A percentile compares a stretch with the other conserved stretches of the same genome.
Conservation (phyloP, 2,888 invertebrate genomes). For the Autographa gamma region DNA sequence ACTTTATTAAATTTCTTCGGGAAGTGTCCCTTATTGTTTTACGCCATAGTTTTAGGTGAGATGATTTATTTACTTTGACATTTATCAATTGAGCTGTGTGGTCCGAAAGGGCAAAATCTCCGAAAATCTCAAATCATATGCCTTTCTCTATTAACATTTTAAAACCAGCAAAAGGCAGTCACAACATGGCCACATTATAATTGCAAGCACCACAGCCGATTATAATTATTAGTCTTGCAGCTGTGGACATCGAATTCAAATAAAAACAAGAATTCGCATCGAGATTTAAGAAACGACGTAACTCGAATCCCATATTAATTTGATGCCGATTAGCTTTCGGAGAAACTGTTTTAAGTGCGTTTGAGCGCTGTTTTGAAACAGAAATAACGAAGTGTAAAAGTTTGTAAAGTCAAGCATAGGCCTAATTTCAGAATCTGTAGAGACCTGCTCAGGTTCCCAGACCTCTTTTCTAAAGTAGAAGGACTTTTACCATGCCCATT, state of each 20-base stretch:
- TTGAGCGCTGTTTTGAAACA: constrained; percentile 22
- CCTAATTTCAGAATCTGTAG: neutral
- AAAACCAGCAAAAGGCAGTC: constrained; percentile 55
- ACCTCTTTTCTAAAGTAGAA: constrained; percentile 8
- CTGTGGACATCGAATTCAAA: constrained; percentile 64
- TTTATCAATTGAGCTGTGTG: no score
- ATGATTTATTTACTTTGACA: no score
- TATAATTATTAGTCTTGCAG: constrained; percentile 72
- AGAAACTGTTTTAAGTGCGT: constrained; percentile 20
- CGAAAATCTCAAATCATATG: no score
- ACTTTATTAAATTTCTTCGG: no score
- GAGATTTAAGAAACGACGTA: constrained; percentile 54
- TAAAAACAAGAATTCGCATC: constrained; percentile 69
- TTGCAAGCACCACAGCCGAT: constrained; percentile 61
- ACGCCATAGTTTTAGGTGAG: no score
- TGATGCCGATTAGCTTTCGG: constrained; percentile 39
- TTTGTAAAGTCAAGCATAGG: constrained; percentile 15
- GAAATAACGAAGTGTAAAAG: constrained; percentile 25
- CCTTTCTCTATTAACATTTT: constrained; percentile 71
- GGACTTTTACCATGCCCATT: constrained; percentile 59
- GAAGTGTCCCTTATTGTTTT: no score
- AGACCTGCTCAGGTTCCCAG: neutral
- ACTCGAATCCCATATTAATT: constrained; percentile 41
- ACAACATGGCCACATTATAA: constrained; percentile 73
- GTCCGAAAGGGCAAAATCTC: no score